These are phyloP conservation scores for Geothlypis trichas DNA, from an alignment of 2,113 vertebrate genomes.

Conservation along the genomic window DNA sequence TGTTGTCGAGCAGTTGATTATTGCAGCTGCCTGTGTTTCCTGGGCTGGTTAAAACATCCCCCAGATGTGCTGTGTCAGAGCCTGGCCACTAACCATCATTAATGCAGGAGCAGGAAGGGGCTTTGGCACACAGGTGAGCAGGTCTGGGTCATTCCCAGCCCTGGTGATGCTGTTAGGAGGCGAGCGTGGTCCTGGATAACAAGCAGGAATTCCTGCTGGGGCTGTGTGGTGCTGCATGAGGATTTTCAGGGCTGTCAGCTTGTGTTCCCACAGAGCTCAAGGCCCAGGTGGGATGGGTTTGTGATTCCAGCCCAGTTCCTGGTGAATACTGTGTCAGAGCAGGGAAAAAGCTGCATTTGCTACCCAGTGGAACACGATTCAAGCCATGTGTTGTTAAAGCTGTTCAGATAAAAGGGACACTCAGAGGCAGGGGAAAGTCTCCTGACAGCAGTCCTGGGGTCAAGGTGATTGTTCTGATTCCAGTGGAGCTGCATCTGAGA, in stretches of 20 bases:
- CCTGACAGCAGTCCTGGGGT: not conserved
- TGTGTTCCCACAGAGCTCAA: not conserved
- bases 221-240: not conserved
- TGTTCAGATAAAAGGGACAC: not conserved
- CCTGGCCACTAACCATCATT: not conserved
- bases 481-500: fast-evolving
- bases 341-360: not conserved
- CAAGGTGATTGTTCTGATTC: fast-evolving
- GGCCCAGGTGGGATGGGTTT: not conserved
- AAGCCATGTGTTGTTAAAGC: not conserved
- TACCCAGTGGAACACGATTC: fast-evolving
- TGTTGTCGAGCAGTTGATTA: not conserved
- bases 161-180: not conserved
- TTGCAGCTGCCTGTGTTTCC: not conserved
- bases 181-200: not conserved
- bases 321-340: not conserved
- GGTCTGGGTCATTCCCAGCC: not conserved
- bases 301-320: not conserved
- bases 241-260: not conserved
- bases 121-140: not conserved
- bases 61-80: conserved; percentile 24
- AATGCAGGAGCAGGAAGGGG: not conserved
- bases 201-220: not conserved
- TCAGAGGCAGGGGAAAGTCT: not conserved
- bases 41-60: not conserved